Base-by-base conservation (phyloP, 1,140 invertebrate genomes). In the Diplogasteroides magnus region DNA sequence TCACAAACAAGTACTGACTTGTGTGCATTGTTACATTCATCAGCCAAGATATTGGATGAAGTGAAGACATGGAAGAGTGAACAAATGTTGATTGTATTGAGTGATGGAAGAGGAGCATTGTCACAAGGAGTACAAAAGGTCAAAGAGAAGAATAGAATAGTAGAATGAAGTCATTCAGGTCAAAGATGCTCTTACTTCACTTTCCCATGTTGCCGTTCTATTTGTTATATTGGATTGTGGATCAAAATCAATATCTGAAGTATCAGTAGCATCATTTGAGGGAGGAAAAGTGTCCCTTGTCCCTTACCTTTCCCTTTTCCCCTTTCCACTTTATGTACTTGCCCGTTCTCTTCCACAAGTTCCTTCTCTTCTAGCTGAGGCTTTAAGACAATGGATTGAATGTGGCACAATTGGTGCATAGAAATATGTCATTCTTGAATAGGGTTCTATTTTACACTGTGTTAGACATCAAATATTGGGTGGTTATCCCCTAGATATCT, bases 261-360 rank as follows among this genome's bases (percentile, higher is more conserved):
- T 97, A 19, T 82, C 90, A 6, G 90, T 93, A 77, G 83, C 60
- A 59, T 69, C 55, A 73, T 66, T 80, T 59, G 63, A 31, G 25
- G 68, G 29, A 23, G 69, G 63, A 66, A 68, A 61, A 1, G 69
- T 68, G 26, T 85, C 85, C 59, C 88, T 90, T 71, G 84, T 88
- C 78, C 87, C 88, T 15, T 97, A 97, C 83, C 89, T 98, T 87
- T 93, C 97, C 76, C 88, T 87, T 71, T 99, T 99, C 84, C 96
- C 96, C 3, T 98, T 99, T 82, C 94, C 94, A n/a, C 98, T 94
- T 86, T 99, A 98, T 83, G 87, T 98, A 27, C 91, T 98, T 76
- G 86, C 98, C 3, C 85, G 91, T 66, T 91, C 97, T 80, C 89
- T 97, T 71, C 88, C 89, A 69, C 88, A 89, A 31, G 84, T 99